These are phyloP conservation scores for Macropus fuliginosus DNA, from an alignment of 2,797 vertebrate genomes.

Conservation along the genomic window DNA sequence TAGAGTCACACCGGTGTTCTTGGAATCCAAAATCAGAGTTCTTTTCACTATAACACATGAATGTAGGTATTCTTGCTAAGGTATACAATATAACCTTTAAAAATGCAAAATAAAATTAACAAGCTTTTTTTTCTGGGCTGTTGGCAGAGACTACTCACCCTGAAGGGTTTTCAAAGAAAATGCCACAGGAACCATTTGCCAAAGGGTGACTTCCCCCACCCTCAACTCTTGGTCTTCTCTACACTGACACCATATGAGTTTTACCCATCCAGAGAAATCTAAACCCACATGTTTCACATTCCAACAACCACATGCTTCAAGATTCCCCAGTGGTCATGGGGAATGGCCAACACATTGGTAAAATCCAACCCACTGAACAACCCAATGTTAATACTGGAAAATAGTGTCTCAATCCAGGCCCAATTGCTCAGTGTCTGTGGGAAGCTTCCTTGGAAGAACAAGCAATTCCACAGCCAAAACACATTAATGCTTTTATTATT, in stretches of 20 bases:
- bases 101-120: constrained; percentile 2
- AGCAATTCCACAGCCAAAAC: constrained; percentile 50
- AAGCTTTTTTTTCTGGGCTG: not conserved
- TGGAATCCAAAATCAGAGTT: not conserved
- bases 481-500: constrained; percentile 10
- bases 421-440: constrained; percentile 72
- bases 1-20: not conserved
- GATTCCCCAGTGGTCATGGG: constrained; percentile 45
- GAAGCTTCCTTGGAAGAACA: constrained; percentile 49
- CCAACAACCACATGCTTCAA: constrained; percentile 66
- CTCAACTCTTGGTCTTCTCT: constrained; percentile 43
- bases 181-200: constrained; percentile 6
- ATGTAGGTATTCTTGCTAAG: not conserved
- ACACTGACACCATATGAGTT: constrained; percentile 25
- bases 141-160: not conserved
- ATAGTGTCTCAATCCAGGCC: constrained; percentile 56
- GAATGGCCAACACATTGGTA: constrained; percentile 52
- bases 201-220: not conserved
- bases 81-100: not conserved
- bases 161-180: constrained; percentile 3
- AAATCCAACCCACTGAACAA: constrained; percentile 52
- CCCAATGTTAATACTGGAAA: constrained; percentile 64
- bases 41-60: not conserved
- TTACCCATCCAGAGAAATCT: constrained; percentile 50
- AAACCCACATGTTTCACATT: constrained; percentile 59